A percentile compares a stretch with the other conserved stretches of the same genome.
phyloP scores from a whole-genome alignment of 2,113 vertebrate genomes.

The Progne subis region DNA sequence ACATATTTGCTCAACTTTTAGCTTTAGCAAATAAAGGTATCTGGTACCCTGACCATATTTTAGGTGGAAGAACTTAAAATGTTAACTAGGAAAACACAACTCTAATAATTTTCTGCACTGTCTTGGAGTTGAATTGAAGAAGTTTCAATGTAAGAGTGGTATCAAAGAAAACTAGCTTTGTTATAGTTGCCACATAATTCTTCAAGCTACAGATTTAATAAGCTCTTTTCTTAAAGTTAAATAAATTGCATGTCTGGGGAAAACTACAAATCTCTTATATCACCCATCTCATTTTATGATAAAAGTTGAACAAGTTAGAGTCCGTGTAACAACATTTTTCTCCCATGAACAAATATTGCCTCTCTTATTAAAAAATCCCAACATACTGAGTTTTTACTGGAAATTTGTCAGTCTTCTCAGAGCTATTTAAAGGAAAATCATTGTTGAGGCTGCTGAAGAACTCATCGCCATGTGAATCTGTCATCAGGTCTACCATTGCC shows the following conservation, averaged over 20 bases:
- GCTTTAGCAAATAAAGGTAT: neutral
- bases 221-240: neutral
- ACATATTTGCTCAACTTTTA: neutral
- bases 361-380: neutral
- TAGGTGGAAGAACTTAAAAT: neutral
- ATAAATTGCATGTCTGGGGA: neutral
- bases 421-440: neutral
- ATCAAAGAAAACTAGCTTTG: neutral
- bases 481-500: neutral
- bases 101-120: neutral
- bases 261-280: neutral
- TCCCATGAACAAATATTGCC: rapidly evolving
- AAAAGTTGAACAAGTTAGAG: neutral
- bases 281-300: neutral
- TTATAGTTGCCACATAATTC: neutral
- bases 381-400: neutral
- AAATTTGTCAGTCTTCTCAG: neutral
- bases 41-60: neutral
- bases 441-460: neutral
- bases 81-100: neutral
- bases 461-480: neutral
- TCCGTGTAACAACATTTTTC: neutral
- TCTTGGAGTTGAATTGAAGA: neutral
- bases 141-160: neutral
- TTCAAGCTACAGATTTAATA: neutral